Evolutionary conservation across 2,113 vertebrate genomes (phyloP), one percentile per base, ranked within the genome.

Genomic region (Ceratotherium simum): DNA sequence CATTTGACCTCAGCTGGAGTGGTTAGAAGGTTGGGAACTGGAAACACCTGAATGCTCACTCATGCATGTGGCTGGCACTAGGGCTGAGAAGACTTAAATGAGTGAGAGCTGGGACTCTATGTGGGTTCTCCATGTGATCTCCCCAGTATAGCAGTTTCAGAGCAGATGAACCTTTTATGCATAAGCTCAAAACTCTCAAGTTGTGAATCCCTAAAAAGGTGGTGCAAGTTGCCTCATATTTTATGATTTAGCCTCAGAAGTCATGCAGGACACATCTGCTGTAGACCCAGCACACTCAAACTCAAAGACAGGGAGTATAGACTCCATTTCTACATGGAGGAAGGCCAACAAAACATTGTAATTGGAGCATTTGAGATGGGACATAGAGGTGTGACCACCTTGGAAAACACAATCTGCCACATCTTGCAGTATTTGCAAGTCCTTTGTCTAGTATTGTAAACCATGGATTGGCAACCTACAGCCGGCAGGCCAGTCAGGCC

Each of bases 41-140:
- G 2, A 69, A 27, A 60, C 9, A 3, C 60, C 10, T 17, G 2
- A 9, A 88, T 23, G 2, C 1, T 16, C 2, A 21, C 2, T 4
- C 16, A 33, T 25, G 46, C 31, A n/a, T 9, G 13, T 25, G 9
- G 11, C 20, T 48, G 25, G 13, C 36, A 0, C 16, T 9, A 20
- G 84, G 6, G 7, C 27, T 51, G 18, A 27, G 27, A 54, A 56
- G 4, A 56, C 23, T 18, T 31, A 20, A 4, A 2, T 18, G 48
- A 20, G 5, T 8, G 9, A 39, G 36, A n/a, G 5, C 13, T 17
- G 16, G 33, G 2, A 23, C 5, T 51, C 21, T 9, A 0, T 18
- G 17, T 1, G 3, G 2, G 48, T 48, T 73, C 21, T 73, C 36
- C 42, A 33, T 51, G n/a, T 33, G 31, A 48, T 7, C 11, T 29